Percentiles rank a stretch among this genome's conserved stretches.
These are phyloP conservation scores for Scaptomyza parva DNA, from an alignment of 2,888 invertebrate genomes.

Conservation along the genomic window DNA sequence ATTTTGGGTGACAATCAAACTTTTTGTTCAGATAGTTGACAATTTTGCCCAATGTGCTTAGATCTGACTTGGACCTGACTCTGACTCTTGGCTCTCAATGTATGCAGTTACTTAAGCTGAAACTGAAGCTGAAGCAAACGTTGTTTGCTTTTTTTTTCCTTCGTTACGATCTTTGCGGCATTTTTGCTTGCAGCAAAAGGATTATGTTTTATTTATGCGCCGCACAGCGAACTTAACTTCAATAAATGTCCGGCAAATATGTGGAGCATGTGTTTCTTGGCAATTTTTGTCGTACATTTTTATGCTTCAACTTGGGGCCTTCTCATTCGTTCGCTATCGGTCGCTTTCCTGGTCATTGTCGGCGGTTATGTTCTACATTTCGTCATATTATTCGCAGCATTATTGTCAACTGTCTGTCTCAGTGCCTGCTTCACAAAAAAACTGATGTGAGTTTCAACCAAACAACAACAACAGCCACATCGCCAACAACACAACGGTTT, in stretches of 20 bases:
- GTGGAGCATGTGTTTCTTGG: slow-evolving; percentile 85
- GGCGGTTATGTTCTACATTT: slow-evolving; percentile 80
- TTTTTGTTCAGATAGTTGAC: too few relatives aligned
- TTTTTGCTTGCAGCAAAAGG: slow-evolving; percentile 63
- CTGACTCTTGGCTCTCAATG: slow-evolving; percentile 49
- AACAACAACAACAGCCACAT: slow-evolving; percentile 9
- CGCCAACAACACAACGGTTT: slow-evolving; percentile 18
- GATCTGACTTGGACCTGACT: slow-evolving; percentile 8
- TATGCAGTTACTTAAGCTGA: slow-evolving; percentile 57
- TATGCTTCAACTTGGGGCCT: slow-evolving; percentile 68
- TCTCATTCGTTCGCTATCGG: slow-evolving; percentile 22
- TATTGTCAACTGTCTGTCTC: slow-evolving; percentile 76
- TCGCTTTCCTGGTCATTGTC: slow-evolving; percentile 58
- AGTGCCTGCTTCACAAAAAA: slow-evolving; percentile 58
- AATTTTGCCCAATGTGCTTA: neutral
- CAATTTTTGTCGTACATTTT: slow-evolving; percentile 84
- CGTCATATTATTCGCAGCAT: slow-evolving; percentile 83
- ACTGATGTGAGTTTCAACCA: slow-evolving; percentile 54
- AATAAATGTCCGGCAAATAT: slow-evolving; percentile 85
- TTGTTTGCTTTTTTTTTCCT: slow-evolving; percentile 15
- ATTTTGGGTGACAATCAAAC: too few relatives aligned
- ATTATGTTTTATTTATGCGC: slow-evolving; percentile 85
- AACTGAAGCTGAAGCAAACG: neutral
- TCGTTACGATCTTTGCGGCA: slow-evolving; percentile 50
- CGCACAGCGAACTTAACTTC: slow-evolving; percentile 85